Conservation (phyloP, 2,113 vertebrate species). For the Myrmecobius fasciatus region DNA sequence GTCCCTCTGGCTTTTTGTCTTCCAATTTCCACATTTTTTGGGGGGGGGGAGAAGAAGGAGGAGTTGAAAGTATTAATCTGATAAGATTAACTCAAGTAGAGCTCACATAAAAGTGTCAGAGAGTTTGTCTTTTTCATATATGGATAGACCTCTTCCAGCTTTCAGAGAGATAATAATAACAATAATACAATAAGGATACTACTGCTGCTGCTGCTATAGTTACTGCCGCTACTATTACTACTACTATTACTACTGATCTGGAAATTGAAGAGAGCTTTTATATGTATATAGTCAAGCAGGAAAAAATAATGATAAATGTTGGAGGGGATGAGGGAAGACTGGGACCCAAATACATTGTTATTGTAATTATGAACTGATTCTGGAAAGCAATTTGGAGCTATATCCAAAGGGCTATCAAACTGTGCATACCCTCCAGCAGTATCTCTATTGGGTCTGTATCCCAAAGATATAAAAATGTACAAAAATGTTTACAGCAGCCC, state of each 20-base stretch:
- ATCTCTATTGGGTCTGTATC: too few species aligned
- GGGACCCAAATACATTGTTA: too few species aligned
- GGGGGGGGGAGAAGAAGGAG: too few species aligned
- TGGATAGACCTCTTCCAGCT: neutral
- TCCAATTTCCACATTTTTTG: neutral
- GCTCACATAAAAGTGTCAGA: neutral
- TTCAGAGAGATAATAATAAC: neutral
- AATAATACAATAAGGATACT: neutral
- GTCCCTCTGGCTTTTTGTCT: neutral
- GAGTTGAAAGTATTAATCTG: neutral
- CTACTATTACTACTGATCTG: neutral
- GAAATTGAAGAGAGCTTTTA: neutral
- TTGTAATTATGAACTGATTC: too few species aligned
- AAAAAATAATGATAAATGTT: too few species aligned
- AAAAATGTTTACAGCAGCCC: too few species aligned
- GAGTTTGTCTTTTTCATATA: neutral
- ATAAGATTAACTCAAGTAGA: neutral
- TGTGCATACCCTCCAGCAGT: too few species aligned
- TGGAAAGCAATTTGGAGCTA: too few species aligned
- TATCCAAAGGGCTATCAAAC: too few species aligned
- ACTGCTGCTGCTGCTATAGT: neutral
- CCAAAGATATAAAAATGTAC: too few species aligned
- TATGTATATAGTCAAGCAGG: neutral
- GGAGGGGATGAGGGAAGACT: too few species aligned
- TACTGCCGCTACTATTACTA: neutral